Percentiles rank a stretch among this genome's conserved stretches.
These are phyloP conservation scores for Buathra laborator DNA, from an alignment of 2,888 invertebrate genomes.

Conservation along the genomic window DNA sequence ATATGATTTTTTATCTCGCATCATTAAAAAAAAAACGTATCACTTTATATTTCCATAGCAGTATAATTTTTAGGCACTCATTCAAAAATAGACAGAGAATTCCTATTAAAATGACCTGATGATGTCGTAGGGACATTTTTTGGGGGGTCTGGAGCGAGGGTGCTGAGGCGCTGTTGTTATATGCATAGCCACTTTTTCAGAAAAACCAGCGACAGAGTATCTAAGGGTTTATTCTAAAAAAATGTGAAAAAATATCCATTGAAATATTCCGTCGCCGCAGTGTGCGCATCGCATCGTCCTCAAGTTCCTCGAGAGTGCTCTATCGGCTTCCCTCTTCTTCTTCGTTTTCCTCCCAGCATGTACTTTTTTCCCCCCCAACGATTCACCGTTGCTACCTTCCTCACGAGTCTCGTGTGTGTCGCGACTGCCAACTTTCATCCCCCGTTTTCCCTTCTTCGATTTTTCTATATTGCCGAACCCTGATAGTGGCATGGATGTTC, in stretches of 20 bases:
- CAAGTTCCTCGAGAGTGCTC: constrained; percentile 1
- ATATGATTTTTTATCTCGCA: too few relatives aligned
- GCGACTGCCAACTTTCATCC: constrained; percentile 61
- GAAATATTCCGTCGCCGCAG: not conserved
- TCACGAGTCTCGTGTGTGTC: constrained; percentile 42
- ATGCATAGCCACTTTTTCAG: too few relatives aligned
- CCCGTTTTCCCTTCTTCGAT: constrained; percentile 49
- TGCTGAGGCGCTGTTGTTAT: too few relatives aligned
- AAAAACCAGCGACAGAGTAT: too few relatives aligned
- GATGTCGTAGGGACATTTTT: too few relatives aligned
- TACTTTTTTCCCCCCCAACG: constrained; percentile 37
- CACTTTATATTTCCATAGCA: too few relatives aligned
- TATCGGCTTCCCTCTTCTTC: constrained; percentile 11
- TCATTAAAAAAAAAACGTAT: too few relatives aligned
- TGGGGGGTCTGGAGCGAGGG: too few relatives aligned
- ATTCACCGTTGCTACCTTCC: constrained; percentile 38
- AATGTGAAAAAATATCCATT: not conserved
- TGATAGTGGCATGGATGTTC: not conserved
- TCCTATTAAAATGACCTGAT: too few relatives aligned
- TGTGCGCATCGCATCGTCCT: not conserved
- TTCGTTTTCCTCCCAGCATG: not conserved
- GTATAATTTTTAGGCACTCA: too few relatives aligned
- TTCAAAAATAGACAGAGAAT: too few relatives aligned
- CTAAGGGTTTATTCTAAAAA: not conserved
- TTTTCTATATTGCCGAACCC: constrained; percentile 47